phyloP scores from a whole-genome alignment of 2,888 invertebrate genomes.

The Elysia crispata region DNA sequence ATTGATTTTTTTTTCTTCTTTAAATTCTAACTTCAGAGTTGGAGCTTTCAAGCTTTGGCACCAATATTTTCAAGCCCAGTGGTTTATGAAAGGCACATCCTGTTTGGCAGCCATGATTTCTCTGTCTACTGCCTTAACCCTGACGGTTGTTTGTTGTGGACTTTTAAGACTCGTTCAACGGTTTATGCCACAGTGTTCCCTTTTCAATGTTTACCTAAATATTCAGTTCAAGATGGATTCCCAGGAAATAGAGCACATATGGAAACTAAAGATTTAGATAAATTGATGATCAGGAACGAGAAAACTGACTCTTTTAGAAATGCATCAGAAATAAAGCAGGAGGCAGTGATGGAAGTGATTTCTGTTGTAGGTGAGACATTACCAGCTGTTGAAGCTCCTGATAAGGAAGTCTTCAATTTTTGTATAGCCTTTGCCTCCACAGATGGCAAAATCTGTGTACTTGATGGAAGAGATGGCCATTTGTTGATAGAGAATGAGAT shows the following conservation, averaged over 20 bases:
- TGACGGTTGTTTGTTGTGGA: slow-evolving; percentile 80
- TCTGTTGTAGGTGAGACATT: too few species aligned
- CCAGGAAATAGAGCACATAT: too few species aligned
- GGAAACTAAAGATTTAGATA: too few species aligned
- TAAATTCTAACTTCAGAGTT: slow-evolving; percentile 80
- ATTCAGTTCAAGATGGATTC: background rate
- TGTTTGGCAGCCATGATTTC: slow-evolving; percentile 76
- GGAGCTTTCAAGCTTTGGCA: slow-evolving; percentile 82
- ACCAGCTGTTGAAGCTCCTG: too few species aligned
- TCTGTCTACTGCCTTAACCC: slow-evolving; percentile 68
- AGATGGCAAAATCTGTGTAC: slow-evolving; percentile 82
- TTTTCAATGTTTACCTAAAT: slow-evolving; percentile 32
- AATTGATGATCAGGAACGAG: too few species aligned
- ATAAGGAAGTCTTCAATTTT: too few species aligned
- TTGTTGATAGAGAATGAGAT: slow-evolving; percentile 79
- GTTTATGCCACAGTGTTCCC: slow-evolving; percentile 85
- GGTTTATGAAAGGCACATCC: slow-evolving; percentile 49
- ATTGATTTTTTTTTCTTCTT: too few species aligned
- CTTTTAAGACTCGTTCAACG: slow-evolving; percentile 80
- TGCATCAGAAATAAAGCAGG: too few species aligned
- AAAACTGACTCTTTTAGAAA: too few species aligned
- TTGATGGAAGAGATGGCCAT: slow-evolving; percentile 80
- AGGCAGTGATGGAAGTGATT: too few species aligned
- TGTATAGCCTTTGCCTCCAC: slow-evolving; percentile 81
- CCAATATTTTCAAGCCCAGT: slow-evolving; percentile 86